Percentiles rank a stretch among this genome's conserved stretches.
phyloP scores from a whole-genome alignment of 2,888 invertebrate species.

The Oligia strigilis region DNA sequence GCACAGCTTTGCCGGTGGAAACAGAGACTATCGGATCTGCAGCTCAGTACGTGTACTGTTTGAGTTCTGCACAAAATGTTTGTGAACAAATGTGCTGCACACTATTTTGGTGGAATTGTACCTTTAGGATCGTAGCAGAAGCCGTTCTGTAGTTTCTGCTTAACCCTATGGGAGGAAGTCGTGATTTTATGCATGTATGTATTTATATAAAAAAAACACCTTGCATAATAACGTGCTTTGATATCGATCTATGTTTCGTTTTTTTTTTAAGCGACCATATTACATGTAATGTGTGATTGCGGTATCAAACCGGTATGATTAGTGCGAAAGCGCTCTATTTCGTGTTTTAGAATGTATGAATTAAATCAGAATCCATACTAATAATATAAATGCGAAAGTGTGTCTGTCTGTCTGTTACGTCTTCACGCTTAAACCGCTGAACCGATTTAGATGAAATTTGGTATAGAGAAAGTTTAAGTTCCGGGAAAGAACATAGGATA shows the following conservation, averaged over 20 bases:
- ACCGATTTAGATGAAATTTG: no score
- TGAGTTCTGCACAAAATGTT: no score
- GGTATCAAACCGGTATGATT: constrained; percentile 22
- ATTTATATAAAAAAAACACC: background rate
- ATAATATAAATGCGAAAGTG: no score
- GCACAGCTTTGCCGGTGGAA: no score
- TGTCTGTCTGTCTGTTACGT: no score
- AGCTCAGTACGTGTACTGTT: no score
- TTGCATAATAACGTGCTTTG: background rate
- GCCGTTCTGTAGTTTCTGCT: background rate
- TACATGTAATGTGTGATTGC: background rate
- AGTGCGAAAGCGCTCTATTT: background rate
- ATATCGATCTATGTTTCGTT: constrained; percentile 5
- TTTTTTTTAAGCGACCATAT: background rate
- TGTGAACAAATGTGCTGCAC: no score
- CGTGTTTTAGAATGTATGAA: background rate
- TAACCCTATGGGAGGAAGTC: background rate
- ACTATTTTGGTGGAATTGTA: no score
- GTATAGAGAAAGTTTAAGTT: no score
- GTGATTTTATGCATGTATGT: background rate
- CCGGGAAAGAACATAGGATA: no score
- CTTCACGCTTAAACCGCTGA: no score
- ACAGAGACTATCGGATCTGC: no score
- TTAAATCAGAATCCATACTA: background rate
- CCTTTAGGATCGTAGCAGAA: background rate